phyloP scores from a whole-genome alignment of 53 echinoderm and acorn worm genomes.

The Actinopyga echinites region DNA sequence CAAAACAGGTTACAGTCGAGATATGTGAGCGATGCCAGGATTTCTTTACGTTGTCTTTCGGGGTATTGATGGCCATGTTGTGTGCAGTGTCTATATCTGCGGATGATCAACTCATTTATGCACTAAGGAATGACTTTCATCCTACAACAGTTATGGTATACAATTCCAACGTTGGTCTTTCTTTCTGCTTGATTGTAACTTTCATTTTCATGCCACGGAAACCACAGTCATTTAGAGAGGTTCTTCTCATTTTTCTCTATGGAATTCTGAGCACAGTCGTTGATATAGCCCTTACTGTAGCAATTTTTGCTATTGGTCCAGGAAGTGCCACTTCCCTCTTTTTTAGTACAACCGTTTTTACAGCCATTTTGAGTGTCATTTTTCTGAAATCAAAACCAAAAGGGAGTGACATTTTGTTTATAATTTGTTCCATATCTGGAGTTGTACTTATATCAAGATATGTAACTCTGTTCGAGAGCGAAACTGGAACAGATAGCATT shows the following conservation, averaged over 20 bases:
- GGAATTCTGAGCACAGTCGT: neutral
- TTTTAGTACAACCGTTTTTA: neutral
- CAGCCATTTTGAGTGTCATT: neutral
- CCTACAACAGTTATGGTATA: neutral
- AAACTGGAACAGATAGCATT: too few relatives aligned
- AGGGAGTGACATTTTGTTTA: neutral
- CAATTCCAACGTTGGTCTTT: neutral
- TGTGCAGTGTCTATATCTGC: too few relatives aligned
- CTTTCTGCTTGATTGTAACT: neutral
- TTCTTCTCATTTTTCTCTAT: neutral
- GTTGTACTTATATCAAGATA: neutral
- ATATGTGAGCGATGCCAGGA: too few relatives aligned
- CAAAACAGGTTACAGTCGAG: too few relatives aligned
- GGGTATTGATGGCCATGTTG: too few relatives aligned
- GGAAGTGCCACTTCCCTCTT: neutral
- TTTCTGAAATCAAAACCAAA: neutral
- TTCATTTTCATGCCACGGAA: neutral
- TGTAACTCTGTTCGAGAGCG: neutral
- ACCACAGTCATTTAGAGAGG: neutral
- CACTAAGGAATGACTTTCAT: neutral
- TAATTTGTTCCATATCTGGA: neutral
- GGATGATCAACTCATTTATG: too few relatives aligned
- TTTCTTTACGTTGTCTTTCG: too few relatives aligned
- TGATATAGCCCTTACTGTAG: neutral
- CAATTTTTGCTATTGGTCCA: constrained; percentile 1